phyloP scores from a whole-genome alignment of 1,140 invertebrate species.

The Drosophila azteca region DNA sequence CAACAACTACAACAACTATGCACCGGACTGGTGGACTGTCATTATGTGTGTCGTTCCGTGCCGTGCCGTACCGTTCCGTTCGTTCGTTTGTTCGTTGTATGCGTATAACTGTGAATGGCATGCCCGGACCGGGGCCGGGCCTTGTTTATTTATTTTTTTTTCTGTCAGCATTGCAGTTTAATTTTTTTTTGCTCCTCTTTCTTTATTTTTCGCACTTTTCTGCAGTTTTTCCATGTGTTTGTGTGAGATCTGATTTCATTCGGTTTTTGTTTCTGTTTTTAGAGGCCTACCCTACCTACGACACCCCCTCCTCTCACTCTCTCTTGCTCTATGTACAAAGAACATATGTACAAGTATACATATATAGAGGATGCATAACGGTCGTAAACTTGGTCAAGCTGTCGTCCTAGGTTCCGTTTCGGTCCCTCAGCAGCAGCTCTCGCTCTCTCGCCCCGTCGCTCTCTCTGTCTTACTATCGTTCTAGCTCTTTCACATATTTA shows the following conservation, averaged over 20 bases:
- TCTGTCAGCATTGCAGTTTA: constrained; percentile 27
- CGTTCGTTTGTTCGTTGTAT: constrained; percentile 14
- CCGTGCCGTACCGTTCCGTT: constrained; percentile 2
- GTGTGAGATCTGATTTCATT: constrained; percentile 13
- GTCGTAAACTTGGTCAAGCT: constrained; percentile 37
- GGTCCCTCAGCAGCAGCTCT: constrained; percentile 3
- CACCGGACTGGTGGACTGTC: constrained; percentile 5
- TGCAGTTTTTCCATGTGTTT: background rate
- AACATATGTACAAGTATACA: no score
- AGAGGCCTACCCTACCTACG: background rate
- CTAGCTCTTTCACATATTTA: constrained; percentile 57
- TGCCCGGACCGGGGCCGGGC: constrained; percentile 2
- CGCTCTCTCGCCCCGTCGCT: constrained; percentile 3
- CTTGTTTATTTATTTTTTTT: constrained; percentile 22
- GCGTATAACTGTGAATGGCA: constrained; percentile 54
- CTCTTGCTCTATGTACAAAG: no score
- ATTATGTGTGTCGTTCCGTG: constrained; percentile 29
- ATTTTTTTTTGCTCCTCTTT: constrained; percentile 9
- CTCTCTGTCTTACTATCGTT: constrained; percentile 9
- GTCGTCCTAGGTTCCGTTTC: background rate
- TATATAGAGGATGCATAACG: constrained; percentile 3
- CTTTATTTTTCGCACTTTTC: constrained; percentile 12
- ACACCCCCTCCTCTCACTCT: background rate
- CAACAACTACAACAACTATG: background rate
- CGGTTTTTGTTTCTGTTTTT: background rate